Evolutionary conservation across 2,888 invertebrate genomes (phyloP), one percentile per base, ranked within the genome.

Genomic region (Meloe dianella): DNA sequence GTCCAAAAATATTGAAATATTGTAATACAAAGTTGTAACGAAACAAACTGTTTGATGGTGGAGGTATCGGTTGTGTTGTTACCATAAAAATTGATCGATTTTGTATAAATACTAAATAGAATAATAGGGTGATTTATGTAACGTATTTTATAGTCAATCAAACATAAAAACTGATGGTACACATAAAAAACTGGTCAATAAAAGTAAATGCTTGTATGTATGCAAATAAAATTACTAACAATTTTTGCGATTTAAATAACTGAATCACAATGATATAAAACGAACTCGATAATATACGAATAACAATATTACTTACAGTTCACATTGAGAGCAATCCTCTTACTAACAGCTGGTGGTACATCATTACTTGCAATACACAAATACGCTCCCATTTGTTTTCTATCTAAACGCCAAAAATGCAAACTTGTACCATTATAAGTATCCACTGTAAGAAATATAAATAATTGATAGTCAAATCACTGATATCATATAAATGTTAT

Each of bases 291-390:
- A 32, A 41, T 1, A 41, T 41, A 41, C 3, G 0, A n/a, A 51
- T 17, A 63, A 20, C 57, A 41, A 61, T 24, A 58, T 14, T 76
- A 90, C 95, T 94, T 85, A 96, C 96, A 96, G 84, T 95, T 94
- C 66, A 96, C 94, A 80, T 91, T 92, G 67, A 96, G 89, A 59
- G 91, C 92, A 76, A 96, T 94, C 75, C 94, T 86, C 83, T 95
- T 95, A 86, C 93, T 94, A 79, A 94, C 95, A 9, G 95, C 93
- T 6, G 95, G 95, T 30, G 95, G 95, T 56, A 96, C 95, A 82
- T 95, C 94, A 82, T 96, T 96, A 79, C 92, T 92, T 14, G 96
- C 96, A 78, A 95, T 95, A 86, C 96, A 96, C 76, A 96, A 89
- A 84, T 95, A 96, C 32, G 93, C 91, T 41, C 95, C 96, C 92